phyloP scores from a whole-genome alignment of 2,888 invertebrate species.

The Limnephilus rhombicus region DNA sequence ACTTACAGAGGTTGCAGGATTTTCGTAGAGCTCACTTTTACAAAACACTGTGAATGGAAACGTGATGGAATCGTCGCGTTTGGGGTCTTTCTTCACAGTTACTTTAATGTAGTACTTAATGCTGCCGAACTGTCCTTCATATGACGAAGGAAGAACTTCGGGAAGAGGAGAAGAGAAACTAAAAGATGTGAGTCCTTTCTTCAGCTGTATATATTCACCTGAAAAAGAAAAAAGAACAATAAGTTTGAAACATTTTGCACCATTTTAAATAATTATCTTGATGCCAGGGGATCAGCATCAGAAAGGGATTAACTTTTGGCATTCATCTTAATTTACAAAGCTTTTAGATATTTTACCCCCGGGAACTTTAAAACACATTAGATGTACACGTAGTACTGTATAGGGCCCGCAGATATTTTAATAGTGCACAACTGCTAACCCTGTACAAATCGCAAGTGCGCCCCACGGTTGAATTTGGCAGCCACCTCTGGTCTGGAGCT shows the following conservation, averaged over 20 bases:
- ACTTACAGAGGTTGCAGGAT: conserved; percentile 23
- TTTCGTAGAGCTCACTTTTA: conserved; percentile 24
- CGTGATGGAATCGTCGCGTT: conserved; percentile 10
- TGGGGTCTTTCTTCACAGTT: not conserved
- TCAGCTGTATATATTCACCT: not conserved
- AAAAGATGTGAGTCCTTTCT: not conserved
- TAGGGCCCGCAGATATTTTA: too few species aligned
- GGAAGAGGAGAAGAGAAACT: conserved; percentile 8
- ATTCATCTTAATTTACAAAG: not conserved
- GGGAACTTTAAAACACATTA: not conserved
- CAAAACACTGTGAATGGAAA: conserved; percentile 22
- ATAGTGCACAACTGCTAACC: too few species aligned
- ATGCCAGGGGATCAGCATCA: not conserved
- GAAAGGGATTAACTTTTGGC: not conserved
- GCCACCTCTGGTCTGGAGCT: too few species aligned
- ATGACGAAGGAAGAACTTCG: conserved; percentile 6
- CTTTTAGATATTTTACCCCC: not conserved
- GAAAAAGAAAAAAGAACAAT: not conserved
- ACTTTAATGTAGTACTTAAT: conserved; percentile 14
- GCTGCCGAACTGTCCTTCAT: conserved; percentile 3
- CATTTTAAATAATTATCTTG: not conserved
- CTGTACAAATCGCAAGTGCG: too few species aligned
- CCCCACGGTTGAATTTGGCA: too few species aligned
- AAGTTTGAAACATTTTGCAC: not conserved
- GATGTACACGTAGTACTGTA: not conserved